Evolutionary conservation across 2,888 invertebrate species (phyloP), one percentile per base, ranked within the genome.

Genomic region (Dryocosmus kuriphilus): DNA sequence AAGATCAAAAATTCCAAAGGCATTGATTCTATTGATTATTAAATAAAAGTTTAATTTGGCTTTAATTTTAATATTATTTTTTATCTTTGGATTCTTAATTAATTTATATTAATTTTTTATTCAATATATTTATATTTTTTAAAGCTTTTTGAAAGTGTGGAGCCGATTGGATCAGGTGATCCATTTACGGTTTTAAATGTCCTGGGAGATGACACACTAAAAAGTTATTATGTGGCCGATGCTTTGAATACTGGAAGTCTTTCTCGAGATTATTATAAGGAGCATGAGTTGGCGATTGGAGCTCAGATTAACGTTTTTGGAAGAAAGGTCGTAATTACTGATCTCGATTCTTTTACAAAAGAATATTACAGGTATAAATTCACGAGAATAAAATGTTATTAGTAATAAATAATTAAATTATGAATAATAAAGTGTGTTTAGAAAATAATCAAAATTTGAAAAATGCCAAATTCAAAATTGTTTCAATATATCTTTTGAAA

Each of bases 281-380:
- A 96, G 78, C 94, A 93, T 22, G 98, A 98, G 91, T 92, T 98
- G 35, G 94, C 94, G 60, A 96, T 98, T 81, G 98, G 98, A 0
- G 94, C 95, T 0, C 94, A 95, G 0, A 88, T 98, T 1, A 96
- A 97, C 89, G 95, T 97, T 6, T 98, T 94, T 88, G 97, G 97
- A 2, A 93, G 98, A 30, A 95, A 95, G 82, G 94, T 98, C 30
- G 93, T 97, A 0, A 91, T 98, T 0, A 96, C 95, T 0, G 96
- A 97, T 89, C 97, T 97, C 86, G 98, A 98, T 92, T 93, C 94
- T 1, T 98, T 95, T 86, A 98, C 98, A 0, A 95, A 95, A 90
- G 95, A 96, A 77, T 98, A 96, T 92, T 98, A 98, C 92, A 89
- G 90, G 91, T 91, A 83, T 51, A 6, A 27, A 71, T 67, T 55